Evolutionary conservation across 2,797 vertebrate genomes (phyloP).

Genomic region (Anas bahamensis): DNA sequence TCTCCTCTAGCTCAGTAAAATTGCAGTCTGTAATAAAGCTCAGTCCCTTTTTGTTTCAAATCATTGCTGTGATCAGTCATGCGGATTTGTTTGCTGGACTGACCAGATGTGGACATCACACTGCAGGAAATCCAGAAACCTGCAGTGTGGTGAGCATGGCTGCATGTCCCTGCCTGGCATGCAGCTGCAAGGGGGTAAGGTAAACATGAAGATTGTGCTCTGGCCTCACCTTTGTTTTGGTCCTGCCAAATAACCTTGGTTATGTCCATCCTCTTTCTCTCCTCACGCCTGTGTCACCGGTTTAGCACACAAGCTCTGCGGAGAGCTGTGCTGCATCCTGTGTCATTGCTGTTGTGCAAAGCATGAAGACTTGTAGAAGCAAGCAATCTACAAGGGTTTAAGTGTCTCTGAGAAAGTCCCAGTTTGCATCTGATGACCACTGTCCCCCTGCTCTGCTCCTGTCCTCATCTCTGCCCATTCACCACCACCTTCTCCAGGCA

Average conservation of each 20-base stretch:
- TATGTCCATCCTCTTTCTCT: not conserved
- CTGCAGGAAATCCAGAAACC: not conserved
- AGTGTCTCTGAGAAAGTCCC: not conserved
- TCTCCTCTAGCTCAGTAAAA: not conserved
- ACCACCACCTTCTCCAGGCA: not conserved
- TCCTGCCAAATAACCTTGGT: not conserved
- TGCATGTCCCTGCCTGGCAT: accelerated
- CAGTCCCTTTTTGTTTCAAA: not conserved
- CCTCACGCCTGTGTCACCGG: too few relatives aligned
- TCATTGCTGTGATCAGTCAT: not conserved
- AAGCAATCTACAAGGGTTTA: not conserved
- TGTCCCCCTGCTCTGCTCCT: not conserved
- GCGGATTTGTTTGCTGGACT: not conserved
- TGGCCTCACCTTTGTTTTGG: not conserved
- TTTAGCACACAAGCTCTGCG: not conserved
- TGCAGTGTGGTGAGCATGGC: not conserved
- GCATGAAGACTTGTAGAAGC: not conserved
- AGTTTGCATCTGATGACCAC: not conserved
- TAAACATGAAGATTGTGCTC: accelerated
- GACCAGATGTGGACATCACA: not conserved
- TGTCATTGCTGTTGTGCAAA: not conserved
- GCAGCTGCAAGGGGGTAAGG: not conserved
- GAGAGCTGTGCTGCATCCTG: not conserved
- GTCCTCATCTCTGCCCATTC: not conserved
- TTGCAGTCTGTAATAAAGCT: not conserved